Evolutionary conservation across 2,797 vertebrate genomes (phyloP), one percentile per base, ranked within the genome.

Genomic region (Chaunax sp.): DNA sequence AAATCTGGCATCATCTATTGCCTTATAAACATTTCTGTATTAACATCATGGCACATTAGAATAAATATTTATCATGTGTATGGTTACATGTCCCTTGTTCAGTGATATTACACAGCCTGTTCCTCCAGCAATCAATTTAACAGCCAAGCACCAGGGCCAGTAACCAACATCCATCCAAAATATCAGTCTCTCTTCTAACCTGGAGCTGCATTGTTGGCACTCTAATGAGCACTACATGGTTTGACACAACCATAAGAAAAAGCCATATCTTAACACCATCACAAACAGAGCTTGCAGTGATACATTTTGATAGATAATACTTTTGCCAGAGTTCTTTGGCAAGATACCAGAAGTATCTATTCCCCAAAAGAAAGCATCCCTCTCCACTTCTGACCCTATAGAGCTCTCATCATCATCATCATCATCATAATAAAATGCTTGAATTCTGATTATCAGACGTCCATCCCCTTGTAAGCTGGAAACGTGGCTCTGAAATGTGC

Each of bases 291-390:
- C 57, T 18, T 40, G 43, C 0, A 20, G 5, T 64, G 59, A 59
- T 61, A 49, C 33, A 19, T 22, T 64, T 77, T 82, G 64, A 80
- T 53, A 44, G 25, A 83, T 79, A 40, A 56, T 46, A 61, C 67
- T 70, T 72, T 84, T 66, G 64, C 61, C 47, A 75, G 40, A 69
- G 60, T 66, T 69, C 40, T 60, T 71, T 75, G 70, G 59, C 67
- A 53, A 50, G 30, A 72, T 35, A 70, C 70, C 75, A 80, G 41
- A 71, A 69, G 28, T 46, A 70, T 62, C 16, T 30, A n/a, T 61
- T 59, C 20, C 44, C 26, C 69, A 53, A 80, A 57, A 58, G 51
- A 77, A 69, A 69, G 59, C 70, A 28, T 59, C 35, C 28, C 58
- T 69, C 50, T 37, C 49, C 20, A 55, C 33, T 54, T 78, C 7